Evolutionary conservation across 2,888 invertebrate genomes (phyloP).

Genomic region (Belgica antarctica): DNA sequence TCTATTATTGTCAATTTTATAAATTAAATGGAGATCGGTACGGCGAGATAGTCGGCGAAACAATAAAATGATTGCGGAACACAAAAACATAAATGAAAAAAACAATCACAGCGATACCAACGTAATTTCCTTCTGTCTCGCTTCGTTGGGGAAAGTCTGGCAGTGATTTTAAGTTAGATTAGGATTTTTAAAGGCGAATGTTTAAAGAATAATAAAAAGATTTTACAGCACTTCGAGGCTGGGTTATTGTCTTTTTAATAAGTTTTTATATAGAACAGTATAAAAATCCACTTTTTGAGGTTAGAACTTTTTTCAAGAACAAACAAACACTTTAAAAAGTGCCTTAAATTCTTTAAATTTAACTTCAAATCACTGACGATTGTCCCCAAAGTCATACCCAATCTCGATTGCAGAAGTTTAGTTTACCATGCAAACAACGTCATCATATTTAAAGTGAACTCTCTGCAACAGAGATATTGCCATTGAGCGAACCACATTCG

Average conservation of each 20-base stretch:
- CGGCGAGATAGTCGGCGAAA: conserved; percentile 12
- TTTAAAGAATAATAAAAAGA: too few relatives aligned
- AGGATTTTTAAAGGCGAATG: too few relatives aligned
- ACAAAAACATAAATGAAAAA: conserved; percentile 1
- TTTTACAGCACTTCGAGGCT: too few relatives aligned
- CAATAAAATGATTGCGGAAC: background rate
- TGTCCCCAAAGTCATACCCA: too few relatives aligned
- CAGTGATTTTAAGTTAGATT: too few relatives aligned
- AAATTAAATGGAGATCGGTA: conserved; percentile 12
- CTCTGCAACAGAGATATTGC: background rate
- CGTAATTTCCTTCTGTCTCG: conserved; percentile 7
- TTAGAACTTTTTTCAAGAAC: too few relatives aligned
- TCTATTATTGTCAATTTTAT: conserved; percentile 23
- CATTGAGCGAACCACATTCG: background rate
- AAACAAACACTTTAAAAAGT: too few relatives aligned
- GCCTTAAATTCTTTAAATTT: too few relatives aligned
- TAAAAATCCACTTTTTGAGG: too few relatives aligned
- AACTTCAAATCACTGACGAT: too few relatives aligned
- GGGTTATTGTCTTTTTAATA: too few relatives aligned
- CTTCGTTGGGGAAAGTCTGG: background rate
- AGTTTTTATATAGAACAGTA: too few relatives aligned
- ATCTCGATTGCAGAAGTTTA: background rate
- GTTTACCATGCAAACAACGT: conserved; percentile 3
- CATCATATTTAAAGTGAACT: conserved; percentile 16
- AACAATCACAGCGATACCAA: conserved; percentile 20